Evolutionary conservation across 2,113 vertebrate genomes (phyloP), one percentile per base, ranked within the genome.

Genomic region (Spheniscus mendiculus): DNA sequence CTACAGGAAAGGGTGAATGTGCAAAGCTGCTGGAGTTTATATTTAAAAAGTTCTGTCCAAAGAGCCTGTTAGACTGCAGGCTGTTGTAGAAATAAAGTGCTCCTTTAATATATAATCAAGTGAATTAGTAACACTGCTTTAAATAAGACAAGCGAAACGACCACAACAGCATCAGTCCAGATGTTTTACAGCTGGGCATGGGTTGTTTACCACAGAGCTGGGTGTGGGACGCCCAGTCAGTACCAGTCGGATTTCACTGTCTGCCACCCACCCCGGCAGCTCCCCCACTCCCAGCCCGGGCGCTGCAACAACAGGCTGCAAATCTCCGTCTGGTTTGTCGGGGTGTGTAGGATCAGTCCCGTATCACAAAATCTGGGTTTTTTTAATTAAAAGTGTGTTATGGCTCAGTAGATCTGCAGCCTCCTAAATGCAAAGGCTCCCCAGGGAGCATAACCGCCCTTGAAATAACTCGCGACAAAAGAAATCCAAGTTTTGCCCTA

Each of bases 281-380:
- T 77, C 49, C 62, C 73, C 62, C 38, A 12, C 27, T 9, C 7
- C 36, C 10, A 0, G 32, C 36, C 12, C 82, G 12, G 44, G 13
- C 7, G 1, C 71, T 29, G 26, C 7, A 5, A 34, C 11, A 58
- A 29, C 15, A 4, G 23, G 36, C 61, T 27, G 40, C 18, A 55
- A 65, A 83, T 26, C 76, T 32, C 62, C 5, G 1, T 12, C 71
- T 36, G n/a, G 6, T 34, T 42, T 73, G 8, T 6, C 4, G 1
- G 27, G 0, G 12, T 8, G 52, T 15, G 58, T 0, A 5, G 38
- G 61, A 15, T 87, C 91, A 74, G 77, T 27, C 8, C 56, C 44
- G 0, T 3, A 4, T 10, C 56, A 20, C 58, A 62, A 10, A 23
- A 19, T 6, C 6, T 0, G 49, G 9, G 2, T 25, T 36, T 4